These are phyloP conservation scores for Amblyjoppa proteus DNA, from an alignment of 2,888 invertebrate genomes.

Conservation along the genomic window DNA sequence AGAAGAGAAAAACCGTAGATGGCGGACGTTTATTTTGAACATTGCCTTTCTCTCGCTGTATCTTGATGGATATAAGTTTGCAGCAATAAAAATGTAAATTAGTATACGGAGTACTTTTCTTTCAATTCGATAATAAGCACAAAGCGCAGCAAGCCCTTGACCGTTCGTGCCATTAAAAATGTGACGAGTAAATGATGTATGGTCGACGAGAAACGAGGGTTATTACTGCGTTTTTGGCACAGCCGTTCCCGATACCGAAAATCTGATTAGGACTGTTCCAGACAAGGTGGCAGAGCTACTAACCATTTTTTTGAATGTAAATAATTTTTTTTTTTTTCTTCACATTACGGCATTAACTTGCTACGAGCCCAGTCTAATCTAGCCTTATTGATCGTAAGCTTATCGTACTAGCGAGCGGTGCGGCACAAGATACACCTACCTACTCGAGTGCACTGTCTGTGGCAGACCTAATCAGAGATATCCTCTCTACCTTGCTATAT, in stretches of 20 bases:
- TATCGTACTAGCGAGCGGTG: conserved; percentile 40
- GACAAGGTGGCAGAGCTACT: conserved; percentile 80
- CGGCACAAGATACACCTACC: conserved; percentile 52
- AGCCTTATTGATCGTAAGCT: conserved; percentile 60
- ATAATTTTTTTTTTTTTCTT: conserved; percentile 39
- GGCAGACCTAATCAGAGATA: conserved; percentile 84
- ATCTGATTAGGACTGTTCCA: conserved; percentile 86
- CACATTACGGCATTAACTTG: conserved; percentile 20
- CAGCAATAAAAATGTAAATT: conserved; percentile 84
- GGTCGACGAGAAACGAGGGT: conserved; percentile 36
- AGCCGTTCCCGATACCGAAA: conserved; percentile 78
- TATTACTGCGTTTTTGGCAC: conserved; percentile 81
- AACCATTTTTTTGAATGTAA: conserved; percentile 46
- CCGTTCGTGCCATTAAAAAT: conserved; percentile 21
- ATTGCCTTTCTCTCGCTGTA: conserved; percentile 80
- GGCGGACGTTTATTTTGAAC: conserved; percentile 76
- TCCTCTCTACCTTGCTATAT: conserved; percentile 59
- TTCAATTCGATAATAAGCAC: conserved; percentile 74
- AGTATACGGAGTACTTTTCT: conserved; percentile 80
- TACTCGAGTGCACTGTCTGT: conserved; percentile 76
- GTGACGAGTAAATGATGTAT: conserved; percentile 5
- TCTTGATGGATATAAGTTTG: conserved; percentile 81
- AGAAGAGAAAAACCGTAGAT: conserved; percentile 73
- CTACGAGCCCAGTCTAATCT: conserved; percentile 53
- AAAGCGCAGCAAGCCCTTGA: conserved; percentile 81